These are phyloP conservation scores for Spongilla lacustris DNA, from an alignment of 37 sponge, comb jelly and placozoan genomes.

Conservation along the genomic window DNA sequence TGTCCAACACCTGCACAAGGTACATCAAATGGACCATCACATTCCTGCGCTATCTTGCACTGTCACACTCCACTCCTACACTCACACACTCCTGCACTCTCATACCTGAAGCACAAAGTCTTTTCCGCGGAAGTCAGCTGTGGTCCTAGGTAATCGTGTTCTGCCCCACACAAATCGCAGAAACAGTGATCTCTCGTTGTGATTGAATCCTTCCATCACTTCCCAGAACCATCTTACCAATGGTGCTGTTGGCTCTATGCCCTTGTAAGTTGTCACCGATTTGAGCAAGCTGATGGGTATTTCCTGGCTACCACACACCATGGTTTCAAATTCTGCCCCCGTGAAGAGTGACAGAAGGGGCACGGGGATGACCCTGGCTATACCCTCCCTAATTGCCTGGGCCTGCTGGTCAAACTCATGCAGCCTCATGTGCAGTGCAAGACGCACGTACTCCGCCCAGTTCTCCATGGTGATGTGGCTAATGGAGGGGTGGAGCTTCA, in stretches of 20 bases:
- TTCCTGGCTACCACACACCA: conserved; percentile 93
- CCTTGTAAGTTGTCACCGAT: conserved; percentile 93
- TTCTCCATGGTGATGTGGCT: conserved; percentile 76
- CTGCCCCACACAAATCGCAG: conserved; percentile 98
- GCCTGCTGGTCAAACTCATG: conserved; percentile 94
- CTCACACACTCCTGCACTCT: neutral
- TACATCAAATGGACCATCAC: neutral
- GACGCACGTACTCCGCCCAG: conserved; percentile 78
- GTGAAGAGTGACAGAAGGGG: conserved; percentile 93
- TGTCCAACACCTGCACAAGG: conserved; percentile 77
- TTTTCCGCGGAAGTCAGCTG: conserved; percentile 91
- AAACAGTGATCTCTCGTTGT: conserved; percentile 87
- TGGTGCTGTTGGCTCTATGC: conserved; percentile 50
- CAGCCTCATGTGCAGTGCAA: conserved; percentile 81
- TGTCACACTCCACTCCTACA: too few relatives aligned
- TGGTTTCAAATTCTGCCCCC: conserved; percentile 85
- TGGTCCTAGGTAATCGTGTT: conserved; percentile 87
- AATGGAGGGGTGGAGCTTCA: conserved; percentile 73
- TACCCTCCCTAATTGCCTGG: conserved; percentile 77
- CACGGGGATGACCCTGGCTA: conserved; percentile 86
- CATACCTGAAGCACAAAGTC: conserved; percentile 96
- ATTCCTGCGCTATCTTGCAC: neutral
- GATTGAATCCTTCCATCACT: conserved; percentile 84
- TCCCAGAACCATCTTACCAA: conserved; percentile 93
- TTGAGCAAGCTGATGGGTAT: conserved; percentile 86